Conservation (phyloP, 2,888 invertebrate species). For the Cacoxenus indagator region DNA sequence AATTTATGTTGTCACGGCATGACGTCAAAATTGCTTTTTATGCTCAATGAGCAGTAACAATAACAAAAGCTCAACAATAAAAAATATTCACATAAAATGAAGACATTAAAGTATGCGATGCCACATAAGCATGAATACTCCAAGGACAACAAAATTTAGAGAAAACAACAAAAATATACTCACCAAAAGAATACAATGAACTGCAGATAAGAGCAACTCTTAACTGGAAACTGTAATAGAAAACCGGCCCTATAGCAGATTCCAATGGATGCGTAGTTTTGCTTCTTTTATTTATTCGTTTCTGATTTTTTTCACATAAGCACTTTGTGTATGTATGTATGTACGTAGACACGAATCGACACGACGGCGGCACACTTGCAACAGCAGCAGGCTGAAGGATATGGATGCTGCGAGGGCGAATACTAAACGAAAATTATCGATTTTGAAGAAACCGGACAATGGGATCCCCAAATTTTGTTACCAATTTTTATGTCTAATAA, state of each 20-base stretch:
- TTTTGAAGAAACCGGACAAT: no score
- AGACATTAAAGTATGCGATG: slow-evolving; percentile 31
- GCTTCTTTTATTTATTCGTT: neutral
- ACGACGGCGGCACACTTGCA: no score
- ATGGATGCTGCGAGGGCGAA: no score
- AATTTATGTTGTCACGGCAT: slow-evolving; percentile 29
- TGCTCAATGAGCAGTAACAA: slow-evolving; percentile 53
- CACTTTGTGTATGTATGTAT: slow-evolving; percentile 36
- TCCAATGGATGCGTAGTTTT: neutral
- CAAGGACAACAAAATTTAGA: slow-evolving; percentile 39
- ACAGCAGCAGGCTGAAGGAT: no score
- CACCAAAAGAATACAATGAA: slow-evolving; percentile 33
- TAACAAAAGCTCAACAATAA: slow-evolving; percentile 9
- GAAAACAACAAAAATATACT: slow-evolving; percentile 5
- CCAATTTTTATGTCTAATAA: no score
- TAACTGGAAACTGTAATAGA: neutral
- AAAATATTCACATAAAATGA: slow-evolving; percentile 17
- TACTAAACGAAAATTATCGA: no score
- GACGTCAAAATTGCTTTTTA: slow-evolving; percentile 51
- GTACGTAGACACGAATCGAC: neutral
- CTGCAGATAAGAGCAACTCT: slow-evolving; percentile 21
- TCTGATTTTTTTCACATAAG: slow-evolving; percentile 25
- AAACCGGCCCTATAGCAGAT: neutral
- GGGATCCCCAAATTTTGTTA: no score
- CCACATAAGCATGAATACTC: neutral